Evolutionary conservation across 2,797 vertebrate genomes (phyloP).

Genomic region (Ptychobarbus kaznakovi): DNA sequence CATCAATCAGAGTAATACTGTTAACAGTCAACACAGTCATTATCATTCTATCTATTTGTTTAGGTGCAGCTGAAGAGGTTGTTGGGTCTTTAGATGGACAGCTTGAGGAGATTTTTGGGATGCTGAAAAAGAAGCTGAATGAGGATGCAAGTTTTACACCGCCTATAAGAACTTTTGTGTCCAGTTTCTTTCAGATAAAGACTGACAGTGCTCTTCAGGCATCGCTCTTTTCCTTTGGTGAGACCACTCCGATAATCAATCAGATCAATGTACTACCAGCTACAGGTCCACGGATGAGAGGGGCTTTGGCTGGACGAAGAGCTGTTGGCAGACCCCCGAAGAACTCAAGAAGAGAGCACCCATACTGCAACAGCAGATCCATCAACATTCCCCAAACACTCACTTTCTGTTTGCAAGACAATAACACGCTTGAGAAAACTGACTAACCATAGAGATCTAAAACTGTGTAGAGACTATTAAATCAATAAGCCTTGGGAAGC

Average conservation of each 20-base stretch:
- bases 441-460: neutral
- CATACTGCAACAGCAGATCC: slow-evolving; percentile 40
- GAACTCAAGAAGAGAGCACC: slow-evolving; percentile 39
- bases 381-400: slow-evolving; percentile 15
- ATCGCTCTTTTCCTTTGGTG: slow-evolving; percentile 29
- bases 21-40: neutral
- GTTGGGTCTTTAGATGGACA: slow-evolving; percentile 41
- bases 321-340: slow-evolving; percentile 21
- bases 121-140: slow-evolving; percentile 22
- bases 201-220: slow-evolving; percentile 37
- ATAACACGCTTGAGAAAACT: slow-evolving; percentile 7
- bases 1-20: neutral
- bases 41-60: neutral
- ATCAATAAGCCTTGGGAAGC: neutral
- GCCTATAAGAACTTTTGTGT: slow-evolving; percentile 38
- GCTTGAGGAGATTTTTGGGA: slow-evolving; percentile 43
- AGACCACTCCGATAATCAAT: slow-evolving; percentile 14
- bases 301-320: slow-evolving; percentile 21
- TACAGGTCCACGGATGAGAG: neutral
- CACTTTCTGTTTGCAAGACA: slow-evolving; percentile 30
- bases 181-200: slow-evolving; percentile 39
- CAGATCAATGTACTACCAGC: slow-evolving; percentile 4
- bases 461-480: neutral
- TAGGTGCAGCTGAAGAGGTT: slow-evolving; percentile 18
- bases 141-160: slow-evolving; percentile 32